These are phyloP conservation scores for Tetramorium alpestre DNA, from an alignment of 1,140 invertebrate genomes.

Conservation along the genomic window DNA sequence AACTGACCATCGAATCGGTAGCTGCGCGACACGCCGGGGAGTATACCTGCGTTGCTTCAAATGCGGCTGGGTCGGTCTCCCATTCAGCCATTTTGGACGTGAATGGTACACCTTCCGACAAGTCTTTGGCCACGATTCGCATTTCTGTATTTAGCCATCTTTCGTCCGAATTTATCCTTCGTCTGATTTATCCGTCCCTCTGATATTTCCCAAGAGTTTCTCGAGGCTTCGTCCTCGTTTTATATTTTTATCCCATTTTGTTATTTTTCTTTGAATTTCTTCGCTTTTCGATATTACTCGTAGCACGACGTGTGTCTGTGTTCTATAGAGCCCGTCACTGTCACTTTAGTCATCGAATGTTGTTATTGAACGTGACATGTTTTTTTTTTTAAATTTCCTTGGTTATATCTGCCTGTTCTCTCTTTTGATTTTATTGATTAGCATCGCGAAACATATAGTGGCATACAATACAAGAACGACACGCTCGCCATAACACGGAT, in stretches of 20 bases:
- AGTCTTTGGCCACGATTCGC: constrained; percentile 8
- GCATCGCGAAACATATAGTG: constrained; percentile 13
- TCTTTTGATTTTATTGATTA: constrained; percentile 25
- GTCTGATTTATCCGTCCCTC: background rate
- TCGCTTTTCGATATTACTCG: constrained; percentile 31
- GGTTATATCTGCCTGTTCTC: background rate
- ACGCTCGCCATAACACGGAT: background rate
- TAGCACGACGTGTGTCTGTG: constrained; percentile 56
- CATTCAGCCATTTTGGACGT: constrained; percentile 90
- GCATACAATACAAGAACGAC: constrained; percentile 14
- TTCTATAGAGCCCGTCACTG: constrained; percentile 37
- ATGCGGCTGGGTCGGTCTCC: constrained; percentile 89
- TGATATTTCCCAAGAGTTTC: too few species aligned
- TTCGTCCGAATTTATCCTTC: background rate
- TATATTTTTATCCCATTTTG: background rate
- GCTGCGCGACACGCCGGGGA: constrained; percentile 91
- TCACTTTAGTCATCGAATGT: constrained; percentile 30
- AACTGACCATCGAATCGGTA: constrained; percentile 90
- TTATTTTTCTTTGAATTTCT: constrained; percentile 6
- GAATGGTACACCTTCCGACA: constrained; percentile 88
- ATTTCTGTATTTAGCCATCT: constrained; percentile 17
- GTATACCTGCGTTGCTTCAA: constrained; percentile 92
- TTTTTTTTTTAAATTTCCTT: constrained; percentile 27
- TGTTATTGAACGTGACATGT: constrained; percentile 21
- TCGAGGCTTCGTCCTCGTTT: background rate